Evolutionary conservation across 2,888 invertebrate genomes (phyloP).

Genomic region (Trachelus iudaicus): DNA sequence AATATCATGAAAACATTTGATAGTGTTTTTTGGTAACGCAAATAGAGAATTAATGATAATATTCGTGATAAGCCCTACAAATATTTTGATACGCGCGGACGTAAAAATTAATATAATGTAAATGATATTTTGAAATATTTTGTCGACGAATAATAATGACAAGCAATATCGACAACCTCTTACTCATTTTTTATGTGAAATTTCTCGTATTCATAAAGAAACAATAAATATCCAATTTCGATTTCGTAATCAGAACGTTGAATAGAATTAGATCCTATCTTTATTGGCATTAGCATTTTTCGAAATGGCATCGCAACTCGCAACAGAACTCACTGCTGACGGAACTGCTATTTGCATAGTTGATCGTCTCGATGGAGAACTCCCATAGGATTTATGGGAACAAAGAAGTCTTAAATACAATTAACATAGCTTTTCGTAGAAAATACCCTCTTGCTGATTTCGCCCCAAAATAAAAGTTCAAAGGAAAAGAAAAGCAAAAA

Average conservation of each 20-base stretch:
- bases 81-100: too few species aligned
- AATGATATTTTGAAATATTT: neutral
- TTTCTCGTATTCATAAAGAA: neutral
- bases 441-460: neutral
- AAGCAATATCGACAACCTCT: neutral
- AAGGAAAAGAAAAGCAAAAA: neutral
- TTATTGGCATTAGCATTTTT: neutral
- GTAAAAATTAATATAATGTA: neutral
- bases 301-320: neutral
- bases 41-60: too few species aligned
- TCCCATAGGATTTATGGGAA: neutral
- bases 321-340: neutral
- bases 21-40: too few species aligned
- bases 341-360: neutral
- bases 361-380: neutral
- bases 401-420: neutral
- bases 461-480: neutral
- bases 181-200: neutral
- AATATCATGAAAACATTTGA: too few species aligned
- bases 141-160: neutral
- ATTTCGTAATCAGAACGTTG: too few species aligned
- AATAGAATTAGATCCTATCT: neutral
- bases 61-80: too few species aligned
- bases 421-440: neutral
- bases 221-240: neutral